Evolutionary conservation across 2,888 invertebrate species (phyloP), one percentile per base, ranked within the genome.

Genomic region (Seladonia tumulorum): DNA sequence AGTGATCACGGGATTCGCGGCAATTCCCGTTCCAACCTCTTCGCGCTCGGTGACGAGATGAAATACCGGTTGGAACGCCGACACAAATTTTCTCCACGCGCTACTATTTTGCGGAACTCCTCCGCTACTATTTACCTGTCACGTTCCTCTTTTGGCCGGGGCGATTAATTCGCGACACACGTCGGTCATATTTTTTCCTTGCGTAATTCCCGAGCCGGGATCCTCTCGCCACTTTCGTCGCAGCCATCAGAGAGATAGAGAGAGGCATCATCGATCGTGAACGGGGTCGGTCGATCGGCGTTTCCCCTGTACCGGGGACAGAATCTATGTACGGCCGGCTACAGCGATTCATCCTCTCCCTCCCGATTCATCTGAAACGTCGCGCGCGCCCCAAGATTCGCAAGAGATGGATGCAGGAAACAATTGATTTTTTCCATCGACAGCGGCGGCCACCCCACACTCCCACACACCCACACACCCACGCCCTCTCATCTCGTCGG

Each of bases 371-470:
- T 88, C 82, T 63, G 90, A 74, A 90, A 79, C 85, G 76, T 76
- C 81, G 73, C 80, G 76, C 74, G 53, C 53, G 66, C 39, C 75
- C 81, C 49, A 84, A 88, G 88, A 88, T 83, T 82, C 75, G 82
- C 84, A 29, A 77, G 71, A 73, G 74, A 83, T 68, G 77, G 73
- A 81, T 57, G 83, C 66, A 70, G 78, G 83, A 78, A 85, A 87
- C 89, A 85, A 90, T 89, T 89, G 90, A 90, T 90, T 90, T 90
- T 89, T 90, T 74, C 70, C 81, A 60, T 73, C 74, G 49, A 39
- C 57, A 66, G 18, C 66, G 18, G 35, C 60, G 2, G 16, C 14
- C 60, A 14, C n/a, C 14, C 12, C 4, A n/a, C n/a, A n/a, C n/a
- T 2, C 35, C 35, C 35, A 0, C 5, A 2, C 35, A 5, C 63